phyloP scores from a whole-genome alignment of 1,140 invertebrate species.

The Caenorhabditis inopinata region DNA sequence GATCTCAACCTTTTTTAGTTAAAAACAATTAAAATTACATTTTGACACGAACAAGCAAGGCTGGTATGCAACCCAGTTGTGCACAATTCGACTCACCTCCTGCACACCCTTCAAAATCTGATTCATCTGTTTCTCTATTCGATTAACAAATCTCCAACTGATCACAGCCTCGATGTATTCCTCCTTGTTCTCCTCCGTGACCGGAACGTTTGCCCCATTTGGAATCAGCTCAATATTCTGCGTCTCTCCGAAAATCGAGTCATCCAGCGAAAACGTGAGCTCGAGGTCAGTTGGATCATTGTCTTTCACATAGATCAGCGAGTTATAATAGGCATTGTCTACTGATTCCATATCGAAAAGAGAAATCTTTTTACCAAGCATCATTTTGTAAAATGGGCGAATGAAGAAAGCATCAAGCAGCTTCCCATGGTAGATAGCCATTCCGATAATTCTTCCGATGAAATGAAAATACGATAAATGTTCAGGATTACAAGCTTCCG shows the following conservation, averaged over 20 bases:
- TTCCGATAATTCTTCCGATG: conserved; percentile 92
- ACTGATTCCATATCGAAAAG: conserved; percentile 96
- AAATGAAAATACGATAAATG: conserved; percentile 98
- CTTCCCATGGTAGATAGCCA: conserved; percentile 98
- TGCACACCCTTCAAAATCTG: conserved; percentile 88
- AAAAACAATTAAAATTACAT: too few relatives aligned
- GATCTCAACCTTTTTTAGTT: too few relatives aligned
- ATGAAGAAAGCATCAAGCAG: conserved; percentile 97
- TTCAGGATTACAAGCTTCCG: conserved; percentile 92
- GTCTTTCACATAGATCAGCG: conserved; percentile 88
- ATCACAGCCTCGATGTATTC: conserved; percentile 98
- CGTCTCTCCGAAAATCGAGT: conserved; percentile 88
- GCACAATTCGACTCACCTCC: too few relatives aligned
- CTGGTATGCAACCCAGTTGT: too few relatives aligned
- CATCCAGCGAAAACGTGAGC: conserved; percentile 90
- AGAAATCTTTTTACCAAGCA: conserved; percentile 89
- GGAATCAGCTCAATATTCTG: conserved; percentile 87
- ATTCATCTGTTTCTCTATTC: conserved; percentile 92
- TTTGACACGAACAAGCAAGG: too few relatives aligned
- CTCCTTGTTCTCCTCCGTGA: conserved; percentile 91
- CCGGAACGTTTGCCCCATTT: conserved; percentile 82
- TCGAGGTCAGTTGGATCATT: conserved; percentile 93
- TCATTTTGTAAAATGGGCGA: conserved; percentile 99
- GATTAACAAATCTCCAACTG: conserved; percentile 90
- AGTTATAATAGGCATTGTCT: conserved; percentile 97